phyloP scores from a whole-genome alignment of 2,797 vertebrate species.

The Centroberyx gerrardi region DNA sequence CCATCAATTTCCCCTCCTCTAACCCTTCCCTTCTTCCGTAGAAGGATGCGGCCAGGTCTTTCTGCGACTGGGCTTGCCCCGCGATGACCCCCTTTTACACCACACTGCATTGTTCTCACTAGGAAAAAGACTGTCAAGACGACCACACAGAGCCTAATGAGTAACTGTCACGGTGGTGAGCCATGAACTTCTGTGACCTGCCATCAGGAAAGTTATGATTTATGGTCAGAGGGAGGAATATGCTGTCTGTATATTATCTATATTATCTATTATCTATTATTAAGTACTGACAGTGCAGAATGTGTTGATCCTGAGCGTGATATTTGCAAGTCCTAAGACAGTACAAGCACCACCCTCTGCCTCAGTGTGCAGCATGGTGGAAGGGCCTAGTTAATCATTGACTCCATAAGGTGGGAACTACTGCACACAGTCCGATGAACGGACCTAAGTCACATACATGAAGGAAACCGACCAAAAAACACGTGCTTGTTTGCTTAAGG shows the following conservation, averaged over 20 bases:
- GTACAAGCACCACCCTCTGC: constrained; percentile 30
- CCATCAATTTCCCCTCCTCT: not conserved
- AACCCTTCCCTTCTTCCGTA: constrained; percentile 7
- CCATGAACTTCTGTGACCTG: constrained; percentile 42
- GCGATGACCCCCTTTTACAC: constrained; percentile 32
- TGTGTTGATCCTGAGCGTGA: constrained; percentile 29
- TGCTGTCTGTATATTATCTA: constrained; percentile 38
- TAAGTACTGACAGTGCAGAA: constrained; percentile 18
- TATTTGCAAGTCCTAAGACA: constrained; percentile 17
- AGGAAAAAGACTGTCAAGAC: constrained; percentile 58
- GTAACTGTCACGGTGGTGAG: constrained; percentile 45
- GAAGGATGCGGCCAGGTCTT: constrained; percentile 16
- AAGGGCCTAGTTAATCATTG: constrained; percentile 75
- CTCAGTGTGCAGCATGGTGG: constrained; percentile 12
- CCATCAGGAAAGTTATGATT: constrained; percentile 36
- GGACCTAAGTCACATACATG: constrained; percentile 23
- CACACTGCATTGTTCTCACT: constrained; percentile 58
- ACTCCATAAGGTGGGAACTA: constrained; percentile 52
- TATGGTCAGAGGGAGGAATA: constrained; percentile 32
- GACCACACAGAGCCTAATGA: constrained; percentile 46
- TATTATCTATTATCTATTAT: constrained; percentile 42
- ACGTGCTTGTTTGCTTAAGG: constrained; percentile 33
- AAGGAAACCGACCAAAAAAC: constrained; percentile 4
- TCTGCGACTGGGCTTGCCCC: constrained; percentile 36
- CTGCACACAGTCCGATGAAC: constrained; percentile 29